These are phyloP conservation scores for Onychorhynchus coronatus DNA, from an alignment of 2,113 vertebrate species.

Conservation along the genomic window DNA sequence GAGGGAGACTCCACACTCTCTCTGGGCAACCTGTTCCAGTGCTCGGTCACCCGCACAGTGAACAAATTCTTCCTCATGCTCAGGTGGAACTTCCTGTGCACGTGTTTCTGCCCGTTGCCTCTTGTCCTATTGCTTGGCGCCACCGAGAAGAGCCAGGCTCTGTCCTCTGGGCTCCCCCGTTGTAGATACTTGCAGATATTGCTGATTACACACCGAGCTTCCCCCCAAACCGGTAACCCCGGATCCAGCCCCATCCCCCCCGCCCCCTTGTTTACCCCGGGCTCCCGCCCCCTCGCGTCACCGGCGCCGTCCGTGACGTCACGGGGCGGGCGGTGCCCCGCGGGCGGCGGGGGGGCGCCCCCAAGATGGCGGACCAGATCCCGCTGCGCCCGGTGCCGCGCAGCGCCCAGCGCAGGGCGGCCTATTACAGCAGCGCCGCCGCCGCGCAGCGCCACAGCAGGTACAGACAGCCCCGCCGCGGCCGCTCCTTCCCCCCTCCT, in stretches of 20 bases:
- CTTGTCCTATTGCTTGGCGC: fast-evolving
- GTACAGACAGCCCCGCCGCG: slow-evolving; percentile 39
- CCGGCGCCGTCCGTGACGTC: too few relatives aligned
- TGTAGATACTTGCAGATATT: fast-evolving
- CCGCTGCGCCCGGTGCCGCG: too few relatives aligned
- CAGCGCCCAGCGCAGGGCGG: too few relatives aligned
- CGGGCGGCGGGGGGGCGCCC: too few relatives aligned
- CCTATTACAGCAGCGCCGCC: too few relatives aligned
- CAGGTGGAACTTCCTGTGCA: neutral
- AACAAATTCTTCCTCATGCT: neutral
- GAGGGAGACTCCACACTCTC: neutral
- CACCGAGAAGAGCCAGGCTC: neutral
- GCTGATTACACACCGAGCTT: fast-evolving
- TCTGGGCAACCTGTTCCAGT: neutral
- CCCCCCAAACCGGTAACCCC: too few relatives aligned
- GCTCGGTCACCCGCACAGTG: neutral
- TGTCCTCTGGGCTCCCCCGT: fast-evolving
- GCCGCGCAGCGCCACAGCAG: slow-evolving; percentile 76
- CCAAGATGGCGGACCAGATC: too few relatives aligned
- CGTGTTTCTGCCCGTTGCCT: neutral
- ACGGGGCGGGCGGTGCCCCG: too few relatives aligned
- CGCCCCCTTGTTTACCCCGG: neutral
- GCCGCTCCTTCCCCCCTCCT: neutral
- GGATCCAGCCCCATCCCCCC: too few relatives aligned
- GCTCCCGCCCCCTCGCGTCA: neutral